Evolutionary conservation across 1,140 invertebrate genomes (phyloP), one percentile per base, ranked within the genome.

Genomic region (Drosophila ogumai): DNA sequence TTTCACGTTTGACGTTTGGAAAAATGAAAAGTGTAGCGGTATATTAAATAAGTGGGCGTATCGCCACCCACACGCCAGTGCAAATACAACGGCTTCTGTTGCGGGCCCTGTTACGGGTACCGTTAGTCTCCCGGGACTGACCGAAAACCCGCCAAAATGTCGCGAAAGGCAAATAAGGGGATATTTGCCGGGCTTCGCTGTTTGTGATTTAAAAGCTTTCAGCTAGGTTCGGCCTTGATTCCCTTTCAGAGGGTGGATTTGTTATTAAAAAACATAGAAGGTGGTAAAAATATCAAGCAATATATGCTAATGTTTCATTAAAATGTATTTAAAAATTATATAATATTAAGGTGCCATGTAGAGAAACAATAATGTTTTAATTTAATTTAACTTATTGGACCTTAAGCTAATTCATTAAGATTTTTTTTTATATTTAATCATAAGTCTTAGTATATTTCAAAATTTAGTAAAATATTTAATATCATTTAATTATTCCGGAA

Each of bases 31-130:
- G 81, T 88, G 69, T 78, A 68, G 66, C 85, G 73, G 76, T 90
- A 80, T 88, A 90, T 88, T 88, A 90, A 88, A 88, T 90, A 88
- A 90, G 84, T 90, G 79, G 84, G 84, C 68, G 84, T 72, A 66
- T 65, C 68, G 56, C 59, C n/a, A 44, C 19, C 55, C 47, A 38
- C 72, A 43, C 1, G 22, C 19, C 46, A 57, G 28, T 28, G 41
- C 28, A 52, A 67, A 52, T 44, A 44, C 32, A 54, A 67, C 34
- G 22, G 38, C 49, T 67, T 55, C 46, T 57, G 44, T 57, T 46
- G 60, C 46, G 57, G 43, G 52, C 60, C 59, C 81, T 54, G 81
- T 46, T 59, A 50, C 22, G 40, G 34, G 28, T 46, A 40, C 40
- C 38, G 57, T 36, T 63, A 63, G 64, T 57, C 44, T 61, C 28